A percentile compares a stretch with the other conserved stretches of the same genome.
Evolutionary conservation across 2,888 invertebrate genomes (phyloP).

Genomic region (Polydrusus tereticollis): DNA sequence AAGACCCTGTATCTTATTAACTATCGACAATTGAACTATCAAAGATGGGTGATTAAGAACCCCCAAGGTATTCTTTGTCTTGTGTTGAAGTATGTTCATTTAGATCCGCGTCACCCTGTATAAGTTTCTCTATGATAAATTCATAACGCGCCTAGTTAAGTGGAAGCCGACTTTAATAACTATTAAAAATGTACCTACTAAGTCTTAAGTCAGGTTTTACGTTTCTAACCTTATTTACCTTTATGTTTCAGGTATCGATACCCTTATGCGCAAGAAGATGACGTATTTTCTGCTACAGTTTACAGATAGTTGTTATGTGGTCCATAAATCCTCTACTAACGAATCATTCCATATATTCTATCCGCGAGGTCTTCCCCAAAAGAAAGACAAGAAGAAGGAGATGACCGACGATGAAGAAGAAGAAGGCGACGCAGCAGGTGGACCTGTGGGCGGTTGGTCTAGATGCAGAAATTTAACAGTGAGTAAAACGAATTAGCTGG

Average conservation of each 20-base stretch:
- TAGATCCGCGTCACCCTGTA: too few relatives aligned
- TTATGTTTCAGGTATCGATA: conserved; percentile 57
- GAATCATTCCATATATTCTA: conserved; percentile 75
- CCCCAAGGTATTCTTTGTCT: too few relatives aligned
- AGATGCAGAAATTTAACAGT: conserved; percentile 37
- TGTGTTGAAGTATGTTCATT: too few relatives aligned
- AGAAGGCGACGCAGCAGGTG: conserved; percentile 58
- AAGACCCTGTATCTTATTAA: too few relatives aligned
- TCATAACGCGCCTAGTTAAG: too few relatives aligned
- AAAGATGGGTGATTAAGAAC: too few relatives aligned
- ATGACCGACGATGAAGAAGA: conserved; percentile 64
- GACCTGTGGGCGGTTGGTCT: conserved; percentile 45
- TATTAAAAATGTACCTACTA: too few relatives aligned
- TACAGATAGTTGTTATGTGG: conserved; percentile 70
- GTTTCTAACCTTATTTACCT: too few relatives aligned
- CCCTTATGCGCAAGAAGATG: conserved; percentile 64
- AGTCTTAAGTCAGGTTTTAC: too few relatives aligned
- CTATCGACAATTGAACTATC: too few relatives aligned
- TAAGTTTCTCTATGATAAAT: too few relatives aligned
- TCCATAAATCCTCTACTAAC: conserved; percentile 68
- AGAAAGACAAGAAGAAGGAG: conserved; percentile 63
- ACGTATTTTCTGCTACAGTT: conserved; percentile 73
- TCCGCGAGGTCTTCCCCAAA: conserved; percentile 66
- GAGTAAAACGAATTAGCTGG: neutral
- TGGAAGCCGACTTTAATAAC: too few relatives aligned